These are phyloP conservation scores for Phoronis australis DNA, from an alignment of 2,888 invertebrate species.

Conservation along the genomic window DNA sequence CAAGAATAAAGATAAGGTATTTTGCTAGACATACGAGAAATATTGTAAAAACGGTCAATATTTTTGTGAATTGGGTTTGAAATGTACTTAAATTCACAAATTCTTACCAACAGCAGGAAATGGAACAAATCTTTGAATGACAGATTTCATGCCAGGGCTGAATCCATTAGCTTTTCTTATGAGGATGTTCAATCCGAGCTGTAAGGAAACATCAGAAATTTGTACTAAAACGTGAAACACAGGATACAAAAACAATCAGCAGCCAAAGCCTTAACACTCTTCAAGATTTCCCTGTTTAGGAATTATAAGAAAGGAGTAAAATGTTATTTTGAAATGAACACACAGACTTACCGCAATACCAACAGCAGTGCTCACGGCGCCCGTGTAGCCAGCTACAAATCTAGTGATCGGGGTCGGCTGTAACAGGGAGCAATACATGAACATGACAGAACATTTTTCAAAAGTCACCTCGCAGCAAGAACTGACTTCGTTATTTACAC, in stretches of 20 bases:
- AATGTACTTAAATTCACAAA: not conserved
- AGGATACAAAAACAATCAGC: too few species aligned
- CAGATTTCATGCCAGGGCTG: slow-evolving; percentile 46
- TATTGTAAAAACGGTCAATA: too few species aligned
- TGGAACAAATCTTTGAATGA: slow-evolving; percentile 54
- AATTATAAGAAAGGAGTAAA: too few species aligned
- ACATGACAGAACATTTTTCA: too few species aligned
- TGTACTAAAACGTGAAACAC: too few species aligned
- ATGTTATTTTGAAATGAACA: slow-evolving; percentile 1
- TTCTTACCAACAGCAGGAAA: slow-evolving; percentile 54
- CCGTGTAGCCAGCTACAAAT: slow-evolving; percentile 54
- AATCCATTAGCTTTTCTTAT: slow-evolving; percentile 45
- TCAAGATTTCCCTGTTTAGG: not conserved
- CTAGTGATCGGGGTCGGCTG: slow-evolving; percentile 51
- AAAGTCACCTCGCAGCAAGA: too few species aligned
- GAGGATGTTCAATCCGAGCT: slow-evolving; percentile 47
- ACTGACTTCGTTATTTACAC: too few species aligned
- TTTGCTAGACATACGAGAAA: too few species aligned
- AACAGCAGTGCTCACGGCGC: slow-evolving; percentile 55
- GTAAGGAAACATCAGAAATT: slow-evolving; percentile 19
- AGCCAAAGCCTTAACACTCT: too few species aligned
- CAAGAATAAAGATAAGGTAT: too few species aligned
- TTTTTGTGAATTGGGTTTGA: too few species aligned
- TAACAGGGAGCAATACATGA: too few species aligned
- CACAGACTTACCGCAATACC: slow-evolving; percentile 51